These are phyloP conservation scores for Anguilla marmorata DNA, from an alignment of 2,797 vertebrate genomes.

Conservation along the genomic window DNA sequence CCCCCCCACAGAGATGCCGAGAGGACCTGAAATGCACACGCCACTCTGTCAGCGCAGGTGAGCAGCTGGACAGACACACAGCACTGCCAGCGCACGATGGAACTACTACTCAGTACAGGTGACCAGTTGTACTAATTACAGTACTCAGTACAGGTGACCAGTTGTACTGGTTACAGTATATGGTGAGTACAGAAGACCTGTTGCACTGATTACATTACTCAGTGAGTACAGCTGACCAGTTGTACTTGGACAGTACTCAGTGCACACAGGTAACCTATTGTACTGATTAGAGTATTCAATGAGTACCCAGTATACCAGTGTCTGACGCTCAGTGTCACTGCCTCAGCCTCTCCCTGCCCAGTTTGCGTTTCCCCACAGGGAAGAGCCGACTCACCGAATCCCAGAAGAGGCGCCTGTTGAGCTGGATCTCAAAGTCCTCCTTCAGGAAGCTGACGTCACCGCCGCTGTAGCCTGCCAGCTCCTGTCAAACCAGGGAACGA, in stretches of 20 bases:
- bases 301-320: too few species aligned
- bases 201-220: too few species aligned
- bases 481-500: constrained; percentile 66
- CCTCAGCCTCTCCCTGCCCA: too few species aligned
- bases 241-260: too few species aligned
- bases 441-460: constrained; percentile 92
- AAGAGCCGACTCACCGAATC: constrained; percentile 77
- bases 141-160: too few species aligned
- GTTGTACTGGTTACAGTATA: background rate
- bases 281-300: too few species aligned
- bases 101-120: too few species aligned
- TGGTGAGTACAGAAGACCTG: too few species aligned
- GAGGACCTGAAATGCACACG: constrained; percentile 72
- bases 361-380: background rate
- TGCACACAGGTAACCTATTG: too few species aligned
- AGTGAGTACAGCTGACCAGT: too few species aligned
- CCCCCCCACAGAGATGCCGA: constrained; percentile 92
- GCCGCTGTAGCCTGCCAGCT: constrained; percentile 89
- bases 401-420: constrained; percentile 82
- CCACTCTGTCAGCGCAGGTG: background rate
- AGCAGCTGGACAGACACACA: constrained; percentile 26
- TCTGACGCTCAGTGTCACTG: too few species aligned
- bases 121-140: too few species aligned
- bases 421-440: constrained; percentile 91
- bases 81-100: background rate